These are phyloP conservation scores for Pteropus rufus DNA, from an alignment of 2,797 vertebrate genomes.

Conservation along the genomic window DNA sequence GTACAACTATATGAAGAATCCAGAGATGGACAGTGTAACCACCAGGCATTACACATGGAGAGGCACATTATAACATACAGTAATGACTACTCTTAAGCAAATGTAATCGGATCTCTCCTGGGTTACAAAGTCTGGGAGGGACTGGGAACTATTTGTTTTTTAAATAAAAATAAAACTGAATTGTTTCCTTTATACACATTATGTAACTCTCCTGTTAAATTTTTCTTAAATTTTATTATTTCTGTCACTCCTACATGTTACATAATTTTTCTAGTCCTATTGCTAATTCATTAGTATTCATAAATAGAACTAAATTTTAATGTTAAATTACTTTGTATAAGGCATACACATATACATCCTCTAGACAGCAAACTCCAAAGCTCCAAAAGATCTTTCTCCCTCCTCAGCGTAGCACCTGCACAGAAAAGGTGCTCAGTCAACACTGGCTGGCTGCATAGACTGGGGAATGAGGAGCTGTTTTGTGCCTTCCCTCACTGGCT, in stretches of 20 bases:
- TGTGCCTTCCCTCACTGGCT: neutral
- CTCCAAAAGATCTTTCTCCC: neutral
- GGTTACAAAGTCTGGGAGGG: neutral
- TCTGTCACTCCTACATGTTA: neutral
- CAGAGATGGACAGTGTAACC: rapidly evolving
- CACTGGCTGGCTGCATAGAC: neutral
- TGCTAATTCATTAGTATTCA: neutral
- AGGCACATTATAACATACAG: neutral
- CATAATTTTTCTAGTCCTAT: neutral
- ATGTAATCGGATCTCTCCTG: neutral
- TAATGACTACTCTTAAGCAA: neutral
- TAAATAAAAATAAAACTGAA: neutral
- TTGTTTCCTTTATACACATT: neutral
- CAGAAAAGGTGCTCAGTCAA: neutral
- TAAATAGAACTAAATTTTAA: neutral
- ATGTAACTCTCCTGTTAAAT: neutral
- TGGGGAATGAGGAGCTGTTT: neutral
- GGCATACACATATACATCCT: neutral
- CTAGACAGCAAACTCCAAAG: neutral
- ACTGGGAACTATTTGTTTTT: neutral
- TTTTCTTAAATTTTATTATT: neutral
- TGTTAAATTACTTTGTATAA: neutral
- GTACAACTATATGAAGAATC: neutral
- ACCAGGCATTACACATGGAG: neutral
- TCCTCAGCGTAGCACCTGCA: neutral